phyloP scores from a whole-genome alignment of 2,888 invertebrate genomes.

The Elysia crispata region DNA sequence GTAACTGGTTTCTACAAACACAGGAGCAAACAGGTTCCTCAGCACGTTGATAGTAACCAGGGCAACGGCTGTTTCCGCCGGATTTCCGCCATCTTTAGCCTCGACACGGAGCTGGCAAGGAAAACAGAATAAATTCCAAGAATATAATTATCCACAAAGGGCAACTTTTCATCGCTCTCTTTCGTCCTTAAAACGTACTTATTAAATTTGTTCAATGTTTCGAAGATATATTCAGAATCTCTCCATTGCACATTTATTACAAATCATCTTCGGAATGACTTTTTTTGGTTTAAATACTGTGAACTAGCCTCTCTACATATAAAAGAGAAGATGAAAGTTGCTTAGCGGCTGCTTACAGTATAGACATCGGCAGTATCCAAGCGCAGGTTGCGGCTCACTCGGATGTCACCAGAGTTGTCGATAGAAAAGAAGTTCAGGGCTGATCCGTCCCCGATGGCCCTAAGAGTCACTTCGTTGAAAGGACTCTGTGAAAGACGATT shows the following conservation, averaged over 20 bases:
- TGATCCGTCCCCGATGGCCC: slow-evolving; percentile 61
- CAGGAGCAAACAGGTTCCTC: slow-evolving; percentile 61
- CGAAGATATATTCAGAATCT: too few relatives aligned
- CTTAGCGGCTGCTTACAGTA: slow-evolving; percentile 55
- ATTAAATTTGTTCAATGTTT: too few relatives aligned
- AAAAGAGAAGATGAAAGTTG: too few relatives aligned
- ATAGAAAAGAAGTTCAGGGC: slow-evolving; percentile 64
- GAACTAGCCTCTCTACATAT: too few relatives aligned
- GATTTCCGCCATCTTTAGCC: slow-evolving; percentile 69
- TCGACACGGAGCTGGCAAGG: slow-evolving; percentile 62
- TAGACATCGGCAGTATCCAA: slow-evolving; percentile 61
- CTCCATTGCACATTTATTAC: too few relatives aligned
- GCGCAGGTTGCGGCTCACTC: slow-evolving; percentile 57
- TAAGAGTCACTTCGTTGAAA: slow-evolving; percentile 58
- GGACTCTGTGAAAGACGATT: slow-evolving; percentile 54
- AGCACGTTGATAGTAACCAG: slow-evolving; percentile 59
- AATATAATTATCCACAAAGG: too few relatives aligned
- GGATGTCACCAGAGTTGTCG: slow-evolving; percentile 63
- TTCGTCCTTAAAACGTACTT: too few relatives aligned
- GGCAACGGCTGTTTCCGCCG: slow-evolving; percentile 61
- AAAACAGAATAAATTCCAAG: too few relatives aligned
- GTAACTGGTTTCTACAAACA: slow-evolving; percentile 53
- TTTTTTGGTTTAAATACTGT: too few relatives aligned
- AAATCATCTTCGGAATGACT: too few relatives aligned
- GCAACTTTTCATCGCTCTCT: too few relatives aligned